Evolutionary conservation across 2,888 invertebrate species (phyloP).

Genomic region (Cantharis rustica): DNA sequence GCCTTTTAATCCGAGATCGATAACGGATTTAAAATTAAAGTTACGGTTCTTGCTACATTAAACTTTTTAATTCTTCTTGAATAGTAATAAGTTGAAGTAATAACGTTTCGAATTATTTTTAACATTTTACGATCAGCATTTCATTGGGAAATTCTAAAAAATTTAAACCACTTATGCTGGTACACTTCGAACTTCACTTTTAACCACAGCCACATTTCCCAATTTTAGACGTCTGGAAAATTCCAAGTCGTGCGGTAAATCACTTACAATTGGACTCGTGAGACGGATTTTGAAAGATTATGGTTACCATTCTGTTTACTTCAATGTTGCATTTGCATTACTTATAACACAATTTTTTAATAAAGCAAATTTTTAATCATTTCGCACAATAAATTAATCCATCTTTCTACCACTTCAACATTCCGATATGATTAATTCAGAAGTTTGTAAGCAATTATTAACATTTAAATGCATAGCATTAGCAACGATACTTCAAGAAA

Average conservation of each 20-base stretch:
- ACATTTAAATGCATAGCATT: background rate
- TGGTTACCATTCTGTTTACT: background rate
- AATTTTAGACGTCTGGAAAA: background rate
- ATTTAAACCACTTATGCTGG: background rate
- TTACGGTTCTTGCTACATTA: background rate
- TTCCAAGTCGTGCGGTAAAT: background rate
- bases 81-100: background rate
- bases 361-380: background rate
- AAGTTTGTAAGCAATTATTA: background rate
- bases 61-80: background rate
- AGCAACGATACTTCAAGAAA: background rate
- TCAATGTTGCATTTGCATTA: background rate
- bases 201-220: background rate
- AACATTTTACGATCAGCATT: background rate
- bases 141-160: background rate
- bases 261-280: background rate
- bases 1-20: background rate
- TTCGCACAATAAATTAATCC: background rate
- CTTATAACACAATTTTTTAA: background rate
- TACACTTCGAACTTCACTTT: background rate
- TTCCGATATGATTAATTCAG: background rate
- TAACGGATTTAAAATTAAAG: background rate
- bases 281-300: background rate
- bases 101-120: background rate
- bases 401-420: background rate